A percentile compares a stretch with the other conserved stretches of the same genome.
phyloP scores from a whole-genome alignment of 1,140 invertebrate species.

The Apis cerana region DNA sequence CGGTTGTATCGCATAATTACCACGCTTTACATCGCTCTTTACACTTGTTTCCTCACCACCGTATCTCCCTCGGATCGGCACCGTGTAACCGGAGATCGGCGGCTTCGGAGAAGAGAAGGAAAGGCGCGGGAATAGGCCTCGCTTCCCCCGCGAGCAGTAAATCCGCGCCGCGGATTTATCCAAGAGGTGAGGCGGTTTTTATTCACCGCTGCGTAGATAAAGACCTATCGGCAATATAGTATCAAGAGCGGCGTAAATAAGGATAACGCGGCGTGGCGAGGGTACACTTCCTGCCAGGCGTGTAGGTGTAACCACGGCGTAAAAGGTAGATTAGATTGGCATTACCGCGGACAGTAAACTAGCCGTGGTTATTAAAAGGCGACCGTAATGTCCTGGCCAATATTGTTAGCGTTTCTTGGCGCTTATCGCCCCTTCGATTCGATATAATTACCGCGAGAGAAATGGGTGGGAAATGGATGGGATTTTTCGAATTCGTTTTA shows the following conservation, averaged over 20 bases:
- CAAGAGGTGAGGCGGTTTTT: slow-evolving; percentile 29
- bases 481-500: no score
- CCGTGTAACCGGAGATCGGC: slow-evolving; percentile 65
- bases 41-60: slow-evolving; percentile 65
- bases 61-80: slow-evolving; percentile 59
- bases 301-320: slow-evolving; percentile 52
- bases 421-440: slow-evolving; percentile 13
- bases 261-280: slow-evolving; percentile 57
- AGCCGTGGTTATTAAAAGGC: slow-evolving; percentile 38
- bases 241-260: slow-evolving; percentile 62
- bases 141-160: slow-evolving; percentile 24
- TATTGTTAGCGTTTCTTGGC: slow-evolving; percentile 37
- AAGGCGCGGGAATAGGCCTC: slow-evolving; percentile 43
- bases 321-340: slow-evolving; percentile 63
- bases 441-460: slow-evolving; percentile 1
- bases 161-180: slow-evolving; percentile 28
- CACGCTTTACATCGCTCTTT: slow-evolving; percentile 65
- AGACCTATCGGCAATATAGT: slow-evolving; percentile 63
- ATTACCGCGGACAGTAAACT: slow-evolving; percentile 41
- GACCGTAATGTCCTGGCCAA: slow-evolving; percentile 28
- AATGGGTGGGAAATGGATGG: background rate
- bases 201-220: slow-evolving; percentile 50
- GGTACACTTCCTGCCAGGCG: slow-evolving; percentile 52
- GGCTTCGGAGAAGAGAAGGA: slow-evolving; percentile 7
- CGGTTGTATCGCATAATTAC: slow-evolving; percentile 66